Percentiles rank a stretch among this genome's conserved stretches.
phyloP scores from a whole-genome alignment of 2,113 vertebrate genomes.

The Muntiacus reevesi region DNA sequence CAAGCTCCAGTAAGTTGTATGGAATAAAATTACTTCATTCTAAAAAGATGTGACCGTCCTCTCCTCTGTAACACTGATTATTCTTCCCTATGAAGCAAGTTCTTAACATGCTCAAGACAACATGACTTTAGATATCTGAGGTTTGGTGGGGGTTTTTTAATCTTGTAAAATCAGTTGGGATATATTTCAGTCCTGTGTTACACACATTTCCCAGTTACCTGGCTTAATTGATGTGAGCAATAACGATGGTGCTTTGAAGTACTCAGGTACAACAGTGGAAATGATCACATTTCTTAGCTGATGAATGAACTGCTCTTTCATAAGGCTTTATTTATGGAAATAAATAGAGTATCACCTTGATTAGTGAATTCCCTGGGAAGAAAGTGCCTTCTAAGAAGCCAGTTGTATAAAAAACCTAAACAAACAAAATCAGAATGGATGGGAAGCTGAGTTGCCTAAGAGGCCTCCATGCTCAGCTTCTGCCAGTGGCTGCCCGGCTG shows the following conservation, averaged over 20 bases:
- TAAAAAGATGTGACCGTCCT: background rate
- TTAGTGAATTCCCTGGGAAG: slow-evolving; percentile 63
- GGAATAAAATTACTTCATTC: slow-evolving; percentile 31
- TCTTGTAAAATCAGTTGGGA: slow-evolving; percentile 48
- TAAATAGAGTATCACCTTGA: slow-evolving; percentile 53
- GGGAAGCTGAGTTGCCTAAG: background rate
- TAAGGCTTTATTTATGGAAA: slow-evolving; percentile 63
- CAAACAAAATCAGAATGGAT: slow-evolving; percentile 41
- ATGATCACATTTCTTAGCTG: slow-evolving; percentile 53
- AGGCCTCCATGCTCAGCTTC: background rate
- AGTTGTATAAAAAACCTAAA: slow-evolving; percentile 37
- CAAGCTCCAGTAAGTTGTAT: background rate
- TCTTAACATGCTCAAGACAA: slow-evolving; percentile 40
- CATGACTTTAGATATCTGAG: slow-evolving; percentile 6
- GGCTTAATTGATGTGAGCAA: slow-evolving; percentile 54
- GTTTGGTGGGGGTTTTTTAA: background rate
- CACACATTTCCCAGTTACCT: slow-evolving; percentile 45
- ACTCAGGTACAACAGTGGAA: slow-evolving; percentile 19
- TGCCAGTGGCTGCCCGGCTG: background rate
- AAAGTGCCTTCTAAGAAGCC: slow-evolving; percentile 53
- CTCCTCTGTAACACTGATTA: background rate
- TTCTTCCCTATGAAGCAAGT: slow-evolving; percentile 34
- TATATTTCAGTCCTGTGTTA: background rate
- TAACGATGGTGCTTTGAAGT: slow-evolving; percentile 45
- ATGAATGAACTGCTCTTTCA: slow-evolving; percentile 57